Percentiles rank a stretch among this genome's conserved stretches.
Evolutionary conservation across 2,888 invertebrate genomes (phyloP).

Genomic region (Cosmia pyralina): DNA sequence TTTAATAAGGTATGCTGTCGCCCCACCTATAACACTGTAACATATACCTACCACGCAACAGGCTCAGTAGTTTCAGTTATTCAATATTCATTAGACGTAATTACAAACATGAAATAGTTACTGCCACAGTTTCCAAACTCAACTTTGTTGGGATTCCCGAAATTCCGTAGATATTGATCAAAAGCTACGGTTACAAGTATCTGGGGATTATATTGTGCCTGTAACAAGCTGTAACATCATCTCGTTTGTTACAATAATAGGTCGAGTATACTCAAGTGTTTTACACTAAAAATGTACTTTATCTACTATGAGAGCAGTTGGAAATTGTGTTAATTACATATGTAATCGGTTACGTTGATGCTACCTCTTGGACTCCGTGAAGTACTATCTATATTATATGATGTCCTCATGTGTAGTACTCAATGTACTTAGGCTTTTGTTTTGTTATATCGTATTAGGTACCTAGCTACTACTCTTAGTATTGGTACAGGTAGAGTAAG

Average conservation of each 20-base stretch:
- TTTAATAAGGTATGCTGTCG: conserved; percentile 68
- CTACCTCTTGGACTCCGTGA: background rate
- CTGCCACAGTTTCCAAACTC: conserved; percentile 74
- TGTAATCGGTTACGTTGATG: background rate
- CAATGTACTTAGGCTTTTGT: background rate
- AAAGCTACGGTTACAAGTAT: conserved; percentile 46
- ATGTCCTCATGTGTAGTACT: background rate
- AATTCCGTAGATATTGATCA: conserved; percentile 67
- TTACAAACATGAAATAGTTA: conserved; percentile 75
- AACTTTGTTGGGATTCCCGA: conserved; percentile 64
- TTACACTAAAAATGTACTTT: background rate
- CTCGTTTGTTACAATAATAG: conserved; percentile 13
- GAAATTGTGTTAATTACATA: conserved; percentile 30
- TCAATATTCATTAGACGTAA: conserved; percentile 80
- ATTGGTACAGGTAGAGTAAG: background rate
- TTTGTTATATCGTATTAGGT: background rate
- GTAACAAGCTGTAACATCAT: conserved; percentile 12
- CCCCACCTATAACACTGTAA: conserved; percentile 74
- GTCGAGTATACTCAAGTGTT: background rate
- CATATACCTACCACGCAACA: conserved; percentile 61
- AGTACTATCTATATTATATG: background rate
- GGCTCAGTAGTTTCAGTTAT: conserved; percentile 71
- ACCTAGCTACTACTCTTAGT: background rate
- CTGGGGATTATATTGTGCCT: conserved; percentile 19
- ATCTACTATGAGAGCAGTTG: conserved; percentile 2